Conservation (phyloP, 2,888 invertebrate species). For the Tyria jacobaeae region DNA sequence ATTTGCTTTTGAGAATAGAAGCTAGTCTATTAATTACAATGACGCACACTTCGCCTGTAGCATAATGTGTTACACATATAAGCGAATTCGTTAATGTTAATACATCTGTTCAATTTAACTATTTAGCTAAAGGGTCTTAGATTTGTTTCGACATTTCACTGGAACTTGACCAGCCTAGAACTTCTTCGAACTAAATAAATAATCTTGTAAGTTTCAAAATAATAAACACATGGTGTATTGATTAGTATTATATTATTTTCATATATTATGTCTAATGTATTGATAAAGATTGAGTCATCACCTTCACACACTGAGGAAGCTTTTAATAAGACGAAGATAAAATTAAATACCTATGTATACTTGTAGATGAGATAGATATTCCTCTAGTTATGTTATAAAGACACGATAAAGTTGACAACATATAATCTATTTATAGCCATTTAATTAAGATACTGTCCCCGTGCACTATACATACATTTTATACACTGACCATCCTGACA, state of each 20-base stretch:
- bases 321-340: conserved; percentile 2
- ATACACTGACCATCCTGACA: too few species aligned
- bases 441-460: not conserved
- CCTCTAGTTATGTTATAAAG: conserved; percentile 10
- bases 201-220: conserved; percentile 13
- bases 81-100: conserved; percentile 58
- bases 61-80: conserved; percentile 53
- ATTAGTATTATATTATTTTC: not conserved
- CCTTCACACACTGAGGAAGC: not conserved
- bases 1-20: conserved; percentile 83
- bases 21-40: conserved; percentile 81
- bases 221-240: conserved; percentile 12
- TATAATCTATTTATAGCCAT: conserved; percentile 1
- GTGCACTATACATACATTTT: too few species aligned
- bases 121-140: conserved; percentile 46
- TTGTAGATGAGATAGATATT: not conserved
- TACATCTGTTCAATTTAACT: conserved; percentile 67
- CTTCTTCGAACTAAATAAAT: conserved; percentile 13
- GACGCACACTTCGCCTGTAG: conserved; percentile 70
- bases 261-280: not conserved
- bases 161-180: conserved; percentile 32
- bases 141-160: conserved; percentile 40
- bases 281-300: not conserved
- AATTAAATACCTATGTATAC: not conserved
- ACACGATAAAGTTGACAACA: not conserved